Evolutionary conservation across 2,113 vertebrate genomes (phyloP), one percentile per base, ranked within the genome.

Genomic region (Oryzias woworae): DNA sequence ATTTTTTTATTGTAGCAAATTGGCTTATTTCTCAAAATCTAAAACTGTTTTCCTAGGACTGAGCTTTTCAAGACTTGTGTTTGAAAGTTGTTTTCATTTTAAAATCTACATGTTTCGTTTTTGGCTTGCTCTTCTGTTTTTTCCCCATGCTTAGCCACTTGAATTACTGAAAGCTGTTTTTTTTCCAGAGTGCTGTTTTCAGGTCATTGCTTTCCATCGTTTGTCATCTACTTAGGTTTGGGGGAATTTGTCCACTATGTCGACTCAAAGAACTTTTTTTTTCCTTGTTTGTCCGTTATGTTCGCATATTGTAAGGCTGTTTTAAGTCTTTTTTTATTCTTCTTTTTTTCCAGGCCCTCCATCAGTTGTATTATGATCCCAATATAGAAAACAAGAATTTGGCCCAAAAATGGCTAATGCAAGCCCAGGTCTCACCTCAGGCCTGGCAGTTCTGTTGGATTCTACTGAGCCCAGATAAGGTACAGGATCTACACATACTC

Each of bases 371-470:
- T 90, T 99, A 99, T 12, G 97, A 99, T 85, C 97, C 97, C 46
- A 98, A 97, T 87, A 99, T 99, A 47, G 97, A 99, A 84, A 98
- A 99, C 92, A 99, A 99, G 92, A 99, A 99, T 88, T 89, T 98
- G 90, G 97, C 97, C 81, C 97, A 99, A 92, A 99, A 98, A 91
- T 99, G 97, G 97, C 92, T 99, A 72, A 99, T 99, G 97, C 97
- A 98, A 88, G 97, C 97, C 0, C 97, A 99, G 89, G 94, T 99
- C 2, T 99, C 97, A 0, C 96, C 97, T 42, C 96, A 99, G 83
- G 97, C 97, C 2, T 99, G 97, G 97, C 97, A 99, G 83, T 99
- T 99, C 90, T 98, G 97, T 88, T 99, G 97, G 97, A 92, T 91
- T 67, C 88, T 99, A 28, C 92, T 99, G 45, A 94, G 93, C 84